Percentiles rank a stretch among this genome's conserved stretches.
Conservation (phyloP, 2,797 vertebrate species). For the Acrossocheilus fasciatus region DNA sequence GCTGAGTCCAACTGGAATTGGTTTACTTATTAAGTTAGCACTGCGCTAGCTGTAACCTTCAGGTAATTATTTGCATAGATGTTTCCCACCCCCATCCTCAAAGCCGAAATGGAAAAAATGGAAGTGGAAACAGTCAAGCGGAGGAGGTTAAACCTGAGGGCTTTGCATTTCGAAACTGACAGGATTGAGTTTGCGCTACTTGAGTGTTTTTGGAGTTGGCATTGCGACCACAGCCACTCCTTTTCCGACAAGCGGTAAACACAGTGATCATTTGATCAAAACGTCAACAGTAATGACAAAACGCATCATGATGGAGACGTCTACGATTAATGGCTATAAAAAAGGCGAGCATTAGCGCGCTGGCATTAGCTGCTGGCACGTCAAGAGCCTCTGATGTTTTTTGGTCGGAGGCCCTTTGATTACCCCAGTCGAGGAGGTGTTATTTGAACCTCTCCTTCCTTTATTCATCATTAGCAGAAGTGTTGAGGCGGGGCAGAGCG, state of each 20-base stretch:
- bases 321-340: conserved; percentile 57
- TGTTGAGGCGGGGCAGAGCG: conserved; percentile 59
- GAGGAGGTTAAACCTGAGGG: conserved; percentile 45
- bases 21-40: conserved; percentile 59
- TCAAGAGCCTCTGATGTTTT: conserved; percentile 58
- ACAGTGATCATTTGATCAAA: conserved; percentile 60
- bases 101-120: conserved; percentile 34
- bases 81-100: conserved; percentile 24
- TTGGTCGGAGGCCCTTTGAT: conserved; percentile 64
- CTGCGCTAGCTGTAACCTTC: conserved; percentile 45
- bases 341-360: conserved; percentile 51
- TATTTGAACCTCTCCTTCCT: conserved; percentile 69
- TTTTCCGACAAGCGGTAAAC: conserved; percentile 41
- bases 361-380: conserved; percentile 61
- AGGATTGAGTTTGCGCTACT: conserved; percentile 29
- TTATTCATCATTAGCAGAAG: conserved; percentile 66
- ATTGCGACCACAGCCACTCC: conserved; percentile 3
- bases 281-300: conserved; percentile 53
- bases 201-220: conserved; percentile 9
- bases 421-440: conserved; percentile 67
- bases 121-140: conserved; percentile 20
- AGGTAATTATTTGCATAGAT: conserved; percentile 45
- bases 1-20: conserved; percentile 55
- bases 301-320: conserved; percentile 37
- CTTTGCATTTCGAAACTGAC: conserved; percentile 34